Evolutionary conservation across 2,888 invertebrate genomes (phyloP).

Genomic region (Aporophyla lueneburgensis): DNA sequence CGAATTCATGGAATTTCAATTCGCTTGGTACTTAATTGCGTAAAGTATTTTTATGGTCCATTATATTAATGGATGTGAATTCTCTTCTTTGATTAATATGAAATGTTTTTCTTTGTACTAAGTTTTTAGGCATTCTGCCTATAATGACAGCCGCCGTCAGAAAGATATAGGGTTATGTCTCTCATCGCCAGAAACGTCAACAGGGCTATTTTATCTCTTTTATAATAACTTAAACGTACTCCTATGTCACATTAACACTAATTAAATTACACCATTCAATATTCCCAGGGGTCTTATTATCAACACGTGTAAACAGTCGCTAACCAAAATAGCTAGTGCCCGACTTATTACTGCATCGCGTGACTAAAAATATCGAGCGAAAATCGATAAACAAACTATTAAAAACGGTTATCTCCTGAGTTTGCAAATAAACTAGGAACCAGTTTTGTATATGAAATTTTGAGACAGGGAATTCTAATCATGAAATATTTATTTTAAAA

Average conservation of each 20-base stretch:
- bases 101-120: constrained; percentile 16
- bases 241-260: not conserved
- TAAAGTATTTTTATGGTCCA: constrained; percentile 51
- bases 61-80: constrained; percentile 44
- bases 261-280: constrained; percentile 13
- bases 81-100: constrained; percentile 30
- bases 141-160: no score
- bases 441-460: not conserved
- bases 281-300: not conserved
- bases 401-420: constrained; percentile 24
- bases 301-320: constrained; percentile 15
- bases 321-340: constrained; percentile 29
- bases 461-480: not conserved
- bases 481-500: no score
- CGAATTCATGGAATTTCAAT: constrained; percentile 59
- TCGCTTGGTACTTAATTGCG: constrained; percentile 44
- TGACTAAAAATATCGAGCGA: constrained; percentile 73
- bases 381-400: constrained; percentile 71
- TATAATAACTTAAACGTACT: not conserved
- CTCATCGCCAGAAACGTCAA: not conserved
- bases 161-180: not conserved
- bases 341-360: constrained; percentile 72
- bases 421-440: constrained; percentile 16
- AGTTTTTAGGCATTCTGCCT: not conserved
- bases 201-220: not conserved